Base-by-base conservation (phyloP, 2,888 invertebrate genomes). In the Strigamia maritima region DNA sequence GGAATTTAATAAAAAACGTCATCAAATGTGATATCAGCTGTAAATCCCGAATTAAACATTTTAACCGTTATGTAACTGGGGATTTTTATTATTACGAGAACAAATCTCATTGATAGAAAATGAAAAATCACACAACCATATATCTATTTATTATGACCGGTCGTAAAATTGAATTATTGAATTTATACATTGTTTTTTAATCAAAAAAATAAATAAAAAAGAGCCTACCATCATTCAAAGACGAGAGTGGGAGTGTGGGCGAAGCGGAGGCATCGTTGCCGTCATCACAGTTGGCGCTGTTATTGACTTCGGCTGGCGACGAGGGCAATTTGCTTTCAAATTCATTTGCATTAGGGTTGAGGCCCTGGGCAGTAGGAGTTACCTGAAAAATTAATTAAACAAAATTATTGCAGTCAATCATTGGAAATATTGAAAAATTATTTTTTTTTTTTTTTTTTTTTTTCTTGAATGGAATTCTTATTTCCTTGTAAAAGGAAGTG, bases 281-380 rank as follows among this genome's bases (percentile, higher is more conserved):
- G 49, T 80, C 79, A 60, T 80, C 79, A 79, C 81, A 82, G 81
- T 81, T 79, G 75, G 82, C 82, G 74, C 81, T 79, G 81, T 84
- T 83, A 40, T 28, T 65, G 60, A 10, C 31, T n/a, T 26, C 77
- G 19, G 82, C 82, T 80, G 83, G 83, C 80, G 82, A 79, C 81
- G 84, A 84, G 49, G 84, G 80, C 76, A 81, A 79, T 80, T 85
- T 86, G 80, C 83, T 83, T 82, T 86, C 84, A 81, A 86, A 85
- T 81, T 86, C 86, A 80, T 86, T 86, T 40, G 86, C 85, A 83
- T 86, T 85, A 60, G 86, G 85, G 83, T 86, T 86, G 81, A 84
- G 81, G 31, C 81, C 82, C 82, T 81, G 81, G 84, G 83, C 79
- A 80, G 82, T 83, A 31, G 86, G 83, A 82, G 85, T 85, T 81